Conservation (phyloP, 1,140 invertebrate species). For the Pogonomyrmex barbatus region DNA sequence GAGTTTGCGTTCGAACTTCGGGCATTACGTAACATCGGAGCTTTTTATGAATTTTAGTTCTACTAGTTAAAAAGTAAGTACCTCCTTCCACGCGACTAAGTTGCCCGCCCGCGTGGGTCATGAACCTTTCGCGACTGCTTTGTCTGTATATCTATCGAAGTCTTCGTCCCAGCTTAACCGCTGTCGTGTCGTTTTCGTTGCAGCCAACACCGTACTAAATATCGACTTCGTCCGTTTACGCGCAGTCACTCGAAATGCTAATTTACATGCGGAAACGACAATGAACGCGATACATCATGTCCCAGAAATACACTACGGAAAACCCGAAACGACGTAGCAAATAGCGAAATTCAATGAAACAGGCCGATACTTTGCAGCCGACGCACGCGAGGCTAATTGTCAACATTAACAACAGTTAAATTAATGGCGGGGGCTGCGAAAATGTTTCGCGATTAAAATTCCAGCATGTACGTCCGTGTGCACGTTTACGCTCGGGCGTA, state of each 20-base stretch:
- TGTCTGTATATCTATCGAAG: neutral
- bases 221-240: constrained; percentile 29
- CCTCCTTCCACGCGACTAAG: constrained; percentile 43
- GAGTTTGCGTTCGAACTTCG: constrained; percentile 43
- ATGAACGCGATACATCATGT: constrained; percentile 35
- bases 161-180: constrained; percentile 14
- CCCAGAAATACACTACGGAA: constrained; percentile 40
- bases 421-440: constrained; percentile 56
- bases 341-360: constrained; percentile 52
- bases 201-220: constrained; percentile 15
- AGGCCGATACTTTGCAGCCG: constrained; percentile 40
- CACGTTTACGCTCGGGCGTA: constrained; percentile 39
- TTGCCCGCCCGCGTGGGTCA: constrained; percentile 9
- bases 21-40: constrained; percentile 53
- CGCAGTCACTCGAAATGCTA: constrained; percentile 33
- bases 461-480: constrained; percentile 36
- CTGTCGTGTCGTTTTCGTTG: constrained; percentile 11
- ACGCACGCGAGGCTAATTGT: constrained; percentile 52
- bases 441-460: constrained; percentile 63
- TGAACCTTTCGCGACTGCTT: constrained; percentile 19
- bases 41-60: constrained; percentile 53
- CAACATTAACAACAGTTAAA: constrained; percentile 61
- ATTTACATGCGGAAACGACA: constrained; percentile 41
- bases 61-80: constrained; percentile 38
- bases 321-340: constrained; percentile 36